Percentiles rank a stretch among this genome's conserved stretches.
phyloP scores from a whole-genome alignment of 2,113 vertebrate species.

The Zingel zingel region DNA sequence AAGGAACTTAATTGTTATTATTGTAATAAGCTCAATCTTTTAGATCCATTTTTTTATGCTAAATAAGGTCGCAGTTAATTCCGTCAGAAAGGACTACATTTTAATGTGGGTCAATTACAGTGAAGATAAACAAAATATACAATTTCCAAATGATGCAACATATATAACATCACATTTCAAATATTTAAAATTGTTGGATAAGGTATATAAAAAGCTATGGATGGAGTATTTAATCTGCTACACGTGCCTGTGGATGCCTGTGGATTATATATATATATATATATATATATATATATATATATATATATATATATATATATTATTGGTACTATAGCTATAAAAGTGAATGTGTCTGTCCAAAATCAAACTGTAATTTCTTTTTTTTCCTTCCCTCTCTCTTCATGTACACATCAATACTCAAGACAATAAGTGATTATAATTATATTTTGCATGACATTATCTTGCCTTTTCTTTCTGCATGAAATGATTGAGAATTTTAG shows the following conservation, averaged over 20 bases:
- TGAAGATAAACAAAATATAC: background rate
- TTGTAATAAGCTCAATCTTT: constrained; percentile 42
- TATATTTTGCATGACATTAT: background rate
- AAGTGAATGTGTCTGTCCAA: background rate
- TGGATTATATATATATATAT: no score
- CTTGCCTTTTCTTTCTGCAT: constrained; percentile 3
- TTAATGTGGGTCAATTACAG: background rate
- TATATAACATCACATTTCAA: background rate
- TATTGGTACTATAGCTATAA: background rate
- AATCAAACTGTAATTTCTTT: background rate
- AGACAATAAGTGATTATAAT: background rate
- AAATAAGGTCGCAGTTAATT: constrained; percentile 1
- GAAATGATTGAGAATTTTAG: background rate
- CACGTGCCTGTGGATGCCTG: background rate
- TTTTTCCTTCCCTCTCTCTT: background rate
- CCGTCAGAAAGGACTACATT: background rate
- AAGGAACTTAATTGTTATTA: constrained; percentile 70
- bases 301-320: background rate
- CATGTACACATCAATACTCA: background rate
- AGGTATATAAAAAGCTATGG: background rate
- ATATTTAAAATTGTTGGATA: background rate
- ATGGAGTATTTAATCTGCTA: background rate
- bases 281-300: background rate
- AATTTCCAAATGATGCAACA: background rate
- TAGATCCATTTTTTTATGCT: constrained; percentile 4